Evolutionary conservation across 2,888 invertebrate species (phyloP).

Genomic region (Tanypteryx hageni): DNA sequence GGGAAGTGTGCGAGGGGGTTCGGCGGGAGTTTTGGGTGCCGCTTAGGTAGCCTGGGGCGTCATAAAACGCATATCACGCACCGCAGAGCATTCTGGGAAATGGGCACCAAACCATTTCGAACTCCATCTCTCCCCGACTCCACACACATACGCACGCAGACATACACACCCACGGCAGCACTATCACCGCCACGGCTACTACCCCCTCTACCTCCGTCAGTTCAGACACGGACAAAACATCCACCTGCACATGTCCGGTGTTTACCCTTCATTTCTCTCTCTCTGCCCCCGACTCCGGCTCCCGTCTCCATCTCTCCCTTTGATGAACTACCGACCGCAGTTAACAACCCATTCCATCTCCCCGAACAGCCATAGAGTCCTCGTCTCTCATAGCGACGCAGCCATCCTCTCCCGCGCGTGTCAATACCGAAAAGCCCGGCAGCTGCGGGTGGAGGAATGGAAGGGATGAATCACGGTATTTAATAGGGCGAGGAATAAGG

Average conservation of each 20-base stretch:
- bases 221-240: conserved; percentile 61
- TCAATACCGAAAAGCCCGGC: conserved; percentile 11
- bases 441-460: not conserved
- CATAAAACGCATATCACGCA: conserved; percentile 63
- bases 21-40: conserved; percentile 31
- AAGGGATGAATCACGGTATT: not conserved
- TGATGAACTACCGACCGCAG: conserved; percentile 63
- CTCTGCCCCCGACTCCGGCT: not conserved
- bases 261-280: conserved; percentile 55
- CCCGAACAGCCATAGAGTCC: conserved; percentile 42
- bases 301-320: conserved; percentile 29
- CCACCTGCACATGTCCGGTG: conserved; percentile 63
- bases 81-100: conserved; percentile 63
- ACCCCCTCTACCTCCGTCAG: conserved; percentile 38
- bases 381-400: conserved; percentile 22
- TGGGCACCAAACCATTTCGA: conserved; percentile 62
- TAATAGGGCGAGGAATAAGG: not conserved
- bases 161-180: conserved; percentile 3
- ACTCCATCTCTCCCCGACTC: conserved; percentile 32
- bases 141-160: not conserved
- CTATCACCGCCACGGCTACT: not conserved
- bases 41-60: conserved; percentile 58
- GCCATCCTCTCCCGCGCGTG: not conserved
- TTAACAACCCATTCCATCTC: conserved; percentile 61
- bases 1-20: not conserved